A percentile compares a stretch with the other conserved stretches of the same genome.
Evolutionary conservation across 2,797 vertebrate genomes (phyloP).

Genomic region (Rhynchotus rufescens): DNA sequence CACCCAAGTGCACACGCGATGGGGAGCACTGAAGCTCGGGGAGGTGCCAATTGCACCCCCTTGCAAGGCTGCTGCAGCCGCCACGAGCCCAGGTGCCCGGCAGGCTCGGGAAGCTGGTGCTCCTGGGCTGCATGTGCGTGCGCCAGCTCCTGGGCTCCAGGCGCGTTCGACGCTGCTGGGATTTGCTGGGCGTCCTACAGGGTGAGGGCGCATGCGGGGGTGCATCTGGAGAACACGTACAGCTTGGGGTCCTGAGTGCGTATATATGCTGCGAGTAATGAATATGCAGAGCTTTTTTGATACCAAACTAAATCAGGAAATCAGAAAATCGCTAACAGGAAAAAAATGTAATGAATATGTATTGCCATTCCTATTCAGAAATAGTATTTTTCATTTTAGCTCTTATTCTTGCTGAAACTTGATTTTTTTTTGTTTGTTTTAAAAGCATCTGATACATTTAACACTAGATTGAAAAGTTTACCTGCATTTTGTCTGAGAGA

Average conservation of each 20-base stretch:
- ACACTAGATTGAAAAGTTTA: neutral
- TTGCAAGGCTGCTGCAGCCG: too few relatives aligned
- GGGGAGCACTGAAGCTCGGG: neutral
- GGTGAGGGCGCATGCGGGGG: neutral
- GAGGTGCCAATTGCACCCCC: neutral
- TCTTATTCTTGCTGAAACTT: neutral
- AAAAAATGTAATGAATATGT: neutral
- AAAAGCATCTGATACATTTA: neutral
- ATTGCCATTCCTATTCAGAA: neutral
- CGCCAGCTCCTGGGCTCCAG: neutral
- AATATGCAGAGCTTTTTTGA: neutral
- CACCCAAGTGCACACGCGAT: neutral
- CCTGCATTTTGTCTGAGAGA: neutral
- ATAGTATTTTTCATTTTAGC: neutral
- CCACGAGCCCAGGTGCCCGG: neutral
- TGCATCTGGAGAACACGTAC: neutral
- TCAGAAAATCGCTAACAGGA: neutral
- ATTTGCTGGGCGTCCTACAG: neutral
- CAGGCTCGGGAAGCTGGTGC: neutral
- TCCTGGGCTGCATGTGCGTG: neutral
- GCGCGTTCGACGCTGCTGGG: neutral
- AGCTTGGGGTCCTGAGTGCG: neutral
- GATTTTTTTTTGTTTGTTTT: neutral
- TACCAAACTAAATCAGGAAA: neutral
- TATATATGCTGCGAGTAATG: neutral